Evolutionary conservation across 1,140 invertebrate species (phyloP), one percentile per base, ranked within the genome.

Genomic region (Temnothorax nylanderi): DNA sequence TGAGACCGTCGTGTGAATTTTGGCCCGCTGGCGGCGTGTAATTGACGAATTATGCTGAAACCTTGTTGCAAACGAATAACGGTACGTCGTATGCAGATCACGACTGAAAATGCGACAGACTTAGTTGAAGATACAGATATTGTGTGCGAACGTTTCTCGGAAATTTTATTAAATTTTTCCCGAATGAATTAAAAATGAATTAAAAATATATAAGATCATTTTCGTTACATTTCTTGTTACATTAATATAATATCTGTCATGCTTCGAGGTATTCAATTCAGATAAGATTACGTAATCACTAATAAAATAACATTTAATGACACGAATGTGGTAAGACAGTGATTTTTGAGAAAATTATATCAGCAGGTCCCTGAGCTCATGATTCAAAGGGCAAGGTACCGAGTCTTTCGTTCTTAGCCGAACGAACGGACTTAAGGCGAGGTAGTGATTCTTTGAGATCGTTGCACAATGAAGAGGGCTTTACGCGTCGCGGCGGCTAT

Each of bases 371-470:
- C 91, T 87, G 34, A 84, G 78, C 62, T 78, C 49, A 2, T 3
- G 21, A 44, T 67, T 91, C 91, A 93, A 94, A 93, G 91, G 67
- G 88, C 89, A 90, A 88, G 80, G 41, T 85, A 86, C 88, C 41
- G 82, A 74, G 65, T 64, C 86, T 89, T 78, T 80, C 86, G 87
- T 91, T 75, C 86, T 85, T 93, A 88, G 86, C 87, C 89, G 87
- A 89, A 58, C 81, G 44, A 88, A 44, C 85, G 74, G 82, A 88
- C 89, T 90, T 89, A 92, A 92, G 71, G 67, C 91, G 93, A 94
- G 93, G 91, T 91, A 89, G 85, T 93, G 93, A 93, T 94, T 94
- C 93, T 94, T 94, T 91, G 90, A 92, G 92, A 92, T 92, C 93
- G 88, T 81, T 87, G 87, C 82, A 94, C 92, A 94, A 94, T 93